A percentile compares a stretch with the other conserved stretches of the same genome.
These are phyloP conservation scores for Aramus guarauna DNA, from an alignment of 2,113 vertebrate genomes.

Conservation along the genomic window DNA sequence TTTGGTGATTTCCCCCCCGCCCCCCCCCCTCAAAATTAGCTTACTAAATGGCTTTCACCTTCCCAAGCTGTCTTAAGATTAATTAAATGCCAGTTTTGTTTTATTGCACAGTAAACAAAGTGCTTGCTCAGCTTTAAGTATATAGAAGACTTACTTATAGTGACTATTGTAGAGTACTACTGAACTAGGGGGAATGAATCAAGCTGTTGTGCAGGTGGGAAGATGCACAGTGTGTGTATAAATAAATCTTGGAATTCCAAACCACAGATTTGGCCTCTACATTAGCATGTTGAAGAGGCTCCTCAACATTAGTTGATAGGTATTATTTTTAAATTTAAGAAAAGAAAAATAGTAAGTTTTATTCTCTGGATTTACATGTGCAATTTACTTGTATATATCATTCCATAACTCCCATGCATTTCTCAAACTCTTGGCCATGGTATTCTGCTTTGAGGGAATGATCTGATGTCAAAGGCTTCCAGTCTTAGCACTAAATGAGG, in stretches of 20 bases:
- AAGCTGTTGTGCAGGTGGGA: background rate
- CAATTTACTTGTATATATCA: background rate
- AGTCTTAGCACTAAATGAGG: background rate
- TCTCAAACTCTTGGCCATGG: background rate
- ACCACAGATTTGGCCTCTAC: background rate
- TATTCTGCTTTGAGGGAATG: background rate
- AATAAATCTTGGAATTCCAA: background rate
- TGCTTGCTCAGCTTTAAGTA: background rate
- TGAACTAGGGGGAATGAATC: background rate
- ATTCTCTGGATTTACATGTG: background rate
- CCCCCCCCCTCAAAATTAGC: background rate
- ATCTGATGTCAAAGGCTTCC: background rate
- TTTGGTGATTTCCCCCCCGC: background rate
- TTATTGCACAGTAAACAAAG: background rate
- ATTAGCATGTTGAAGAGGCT: background rate
- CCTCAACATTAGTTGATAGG: background rate
- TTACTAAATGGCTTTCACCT: background rate
- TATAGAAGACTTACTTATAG: background rate
- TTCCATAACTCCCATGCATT: background rate
- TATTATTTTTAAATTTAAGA: background rate
- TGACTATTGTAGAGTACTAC: background rate
- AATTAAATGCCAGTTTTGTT: background rate
- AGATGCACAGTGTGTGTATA: background rate
- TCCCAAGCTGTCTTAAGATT: background rate
- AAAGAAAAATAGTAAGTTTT: background rate